These are phyloP conservation scores for Anolis sagrei DNA, from an alignment of 2,113 vertebrate genomes.

Conservation along the genomic window DNA sequence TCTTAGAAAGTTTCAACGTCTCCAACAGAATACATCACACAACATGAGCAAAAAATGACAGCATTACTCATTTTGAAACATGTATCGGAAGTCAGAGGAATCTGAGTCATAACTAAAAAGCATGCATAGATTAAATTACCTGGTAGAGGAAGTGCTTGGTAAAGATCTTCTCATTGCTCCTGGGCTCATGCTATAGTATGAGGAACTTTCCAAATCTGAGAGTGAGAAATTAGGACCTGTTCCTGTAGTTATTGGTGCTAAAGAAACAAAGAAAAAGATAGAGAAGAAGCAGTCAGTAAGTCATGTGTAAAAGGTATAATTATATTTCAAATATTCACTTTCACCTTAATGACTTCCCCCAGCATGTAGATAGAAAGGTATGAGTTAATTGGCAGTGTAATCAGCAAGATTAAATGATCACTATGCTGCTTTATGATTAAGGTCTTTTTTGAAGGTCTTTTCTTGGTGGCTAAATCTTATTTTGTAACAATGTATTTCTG, in stretches of 20 bases:
- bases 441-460: conserved; percentile 36
- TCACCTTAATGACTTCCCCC: conserved; percentile 53
- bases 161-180: conserved; percentile 98
- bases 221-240: conserved; percentile 97
- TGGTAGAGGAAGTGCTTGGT: conserved; percentile 95
- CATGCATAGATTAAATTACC: conserved; percentile 71
- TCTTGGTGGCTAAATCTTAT: conserved; percentile 17
- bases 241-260: conserved; percentile 96
- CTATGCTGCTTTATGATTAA: conserved; percentile 36
- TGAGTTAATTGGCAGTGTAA: conserved; percentile 52
- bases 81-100: conserved; percentile 25
- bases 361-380: conserved; percentile 45
- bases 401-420: conserved; percentile 53
- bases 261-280: conserved; percentile 59
- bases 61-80: conserved; percentile 42
- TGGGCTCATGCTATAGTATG: conserved; percentile 99
- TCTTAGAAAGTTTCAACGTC: conserved; percentile 41
- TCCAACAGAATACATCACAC: conserved; percentile 53
- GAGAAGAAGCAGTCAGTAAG: conserved; percentile 56
- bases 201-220: conserved; percentile 98
- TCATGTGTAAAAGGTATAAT: conserved; percentile 52
- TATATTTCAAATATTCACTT: conserved; percentile 58
- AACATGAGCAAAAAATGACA: conserved; percentile 39
- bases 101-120: conserved; percentile 51
- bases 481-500: conserved; percentile 20